Percentiles rank a stretch among this genome's conserved stretches.
phyloP scores from a whole-genome alignment of 2,888 invertebrate species.

The Lamproptera curius region DNA sequence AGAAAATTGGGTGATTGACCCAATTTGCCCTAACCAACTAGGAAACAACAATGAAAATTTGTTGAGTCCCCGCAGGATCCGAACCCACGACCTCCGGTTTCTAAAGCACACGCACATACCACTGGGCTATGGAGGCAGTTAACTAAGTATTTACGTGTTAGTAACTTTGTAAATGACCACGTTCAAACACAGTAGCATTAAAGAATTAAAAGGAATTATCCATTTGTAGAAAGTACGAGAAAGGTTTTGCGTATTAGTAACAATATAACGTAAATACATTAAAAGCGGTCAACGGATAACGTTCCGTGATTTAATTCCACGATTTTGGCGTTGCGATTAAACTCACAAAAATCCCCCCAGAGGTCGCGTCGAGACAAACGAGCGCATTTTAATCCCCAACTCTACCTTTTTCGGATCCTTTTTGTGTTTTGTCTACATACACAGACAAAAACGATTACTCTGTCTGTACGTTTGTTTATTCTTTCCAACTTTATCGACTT shows the following conservation, averaged over 20 bases:
- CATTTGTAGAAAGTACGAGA: constrained; percentile 6
- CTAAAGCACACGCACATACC: too few relatives aligned
- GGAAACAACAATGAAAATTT: too few relatives aligned
- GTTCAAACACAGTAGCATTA: background rate
- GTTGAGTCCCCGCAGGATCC: too few relatives aligned
- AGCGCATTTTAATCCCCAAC: constrained; percentile 21
- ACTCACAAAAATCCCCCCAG: constrained; percentile 21
- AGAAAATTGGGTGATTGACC: too few relatives aligned
- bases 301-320: constrained; percentile 16
- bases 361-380: constrained; percentile 30
- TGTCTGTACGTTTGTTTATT: too few relatives aligned
- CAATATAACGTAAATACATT: constrained; percentile 13
- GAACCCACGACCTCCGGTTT: too few relatives aligned
- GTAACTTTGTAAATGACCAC: background rate
- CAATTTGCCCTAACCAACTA: too few relatives aligned
- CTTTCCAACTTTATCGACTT: too few relatives aligned
- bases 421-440: constrained; percentile 31
- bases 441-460: constrained; percentile 33
- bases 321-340: constrained; percentile 27
- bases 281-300: constrained; percentile 5
- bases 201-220: constrained; percentile 4
- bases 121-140: too few relatives aligned
- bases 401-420: constrained; percentile 27
- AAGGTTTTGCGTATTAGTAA: constrained; percentile 14
- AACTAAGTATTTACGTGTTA: too few relatives aligned